These are phyloP conservation scores for Falcunculus frontatus DNA, from an alignment of 2,113 vertebrate species.

Conservation along the genomic window DNA sequence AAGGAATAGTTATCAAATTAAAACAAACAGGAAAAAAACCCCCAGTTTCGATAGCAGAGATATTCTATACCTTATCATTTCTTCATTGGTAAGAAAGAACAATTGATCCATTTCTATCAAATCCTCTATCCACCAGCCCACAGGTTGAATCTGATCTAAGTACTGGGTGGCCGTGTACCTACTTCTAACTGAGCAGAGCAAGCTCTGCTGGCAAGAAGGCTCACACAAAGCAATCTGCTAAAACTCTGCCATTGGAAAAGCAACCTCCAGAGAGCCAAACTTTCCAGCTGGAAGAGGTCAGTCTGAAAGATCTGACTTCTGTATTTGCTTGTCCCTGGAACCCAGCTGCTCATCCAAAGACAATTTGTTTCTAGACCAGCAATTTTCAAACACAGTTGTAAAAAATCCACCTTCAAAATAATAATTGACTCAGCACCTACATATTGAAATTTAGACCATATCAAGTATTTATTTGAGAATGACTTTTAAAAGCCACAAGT, in stretches of 20 bases:
- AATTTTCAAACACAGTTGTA: background rate
- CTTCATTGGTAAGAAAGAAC: background rate
- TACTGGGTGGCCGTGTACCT: background rate
- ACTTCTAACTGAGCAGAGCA: background rate
- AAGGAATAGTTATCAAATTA: background rate
- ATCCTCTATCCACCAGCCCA: background rate
- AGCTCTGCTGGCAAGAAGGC: background rate
- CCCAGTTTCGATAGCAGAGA: background rate
- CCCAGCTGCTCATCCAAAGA: background rate
- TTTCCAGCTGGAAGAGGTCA: background rate
- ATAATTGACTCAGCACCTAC: background rate
- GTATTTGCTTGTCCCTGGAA: background rate
- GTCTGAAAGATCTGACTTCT: background rate
- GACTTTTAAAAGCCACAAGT: background rate
- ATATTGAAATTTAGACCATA: background rate
- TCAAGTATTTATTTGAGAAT: background rate
- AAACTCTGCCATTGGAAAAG: background rate
- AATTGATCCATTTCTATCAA: background rate
- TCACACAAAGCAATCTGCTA: background rate
- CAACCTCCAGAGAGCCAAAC: background rate
- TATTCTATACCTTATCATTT: background rate
- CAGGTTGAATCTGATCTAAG: background rate
- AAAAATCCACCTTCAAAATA: background rate
- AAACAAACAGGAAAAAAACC: background rate
- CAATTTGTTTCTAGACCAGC: background rate